Evolutionary conservation across 2,113 vertebrate genomes (phyloP).

Genomic region (Scytalopus superciliaris): DNA sequence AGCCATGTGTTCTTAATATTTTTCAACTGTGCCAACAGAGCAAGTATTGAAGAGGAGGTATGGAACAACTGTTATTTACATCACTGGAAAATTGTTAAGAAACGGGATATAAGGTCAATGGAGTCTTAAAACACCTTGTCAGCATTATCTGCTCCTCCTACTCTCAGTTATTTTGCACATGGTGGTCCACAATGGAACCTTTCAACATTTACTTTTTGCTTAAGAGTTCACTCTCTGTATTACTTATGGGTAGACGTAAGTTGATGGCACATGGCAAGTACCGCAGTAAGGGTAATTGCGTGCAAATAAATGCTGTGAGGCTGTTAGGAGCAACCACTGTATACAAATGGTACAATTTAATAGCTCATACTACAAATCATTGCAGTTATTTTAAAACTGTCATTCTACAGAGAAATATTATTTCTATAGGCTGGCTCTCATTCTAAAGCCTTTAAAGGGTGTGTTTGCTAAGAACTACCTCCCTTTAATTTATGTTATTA

Average conservation of each 20-base stretch:
- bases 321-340: background rate
- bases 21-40: background rate
- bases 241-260: background rate
- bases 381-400: conserved; percentile 12
- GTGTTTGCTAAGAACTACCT: conserved; percentile 35
- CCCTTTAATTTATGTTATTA: conserved; percentile 50
- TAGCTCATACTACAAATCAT: conserved; percentile 20
- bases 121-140: conserved; percentile 18
- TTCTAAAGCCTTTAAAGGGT: conserved; percentile 36
- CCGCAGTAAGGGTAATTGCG: conserved; percentile 2
- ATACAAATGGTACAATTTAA: conserved; percentile 5
- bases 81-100: background rate
- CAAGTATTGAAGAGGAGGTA: background rate
- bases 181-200: background rate
- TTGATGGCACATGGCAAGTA: background rate
- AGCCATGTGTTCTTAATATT: background rate
- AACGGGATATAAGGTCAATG: background rate
- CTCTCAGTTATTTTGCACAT: background rate
- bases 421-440: conserved; percentile 18
- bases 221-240: background rate
- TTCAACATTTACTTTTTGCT: background rate
- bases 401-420: conserved; percentile 16
- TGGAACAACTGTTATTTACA: background rate
- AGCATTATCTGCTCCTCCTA: conserved; percentile 5
- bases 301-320: conserved; percentile 14